Evolutionary conservation across 2,888 invertebrate species (phyloP).

Genomic region (Phyllotreta cruciferae): DNA sequence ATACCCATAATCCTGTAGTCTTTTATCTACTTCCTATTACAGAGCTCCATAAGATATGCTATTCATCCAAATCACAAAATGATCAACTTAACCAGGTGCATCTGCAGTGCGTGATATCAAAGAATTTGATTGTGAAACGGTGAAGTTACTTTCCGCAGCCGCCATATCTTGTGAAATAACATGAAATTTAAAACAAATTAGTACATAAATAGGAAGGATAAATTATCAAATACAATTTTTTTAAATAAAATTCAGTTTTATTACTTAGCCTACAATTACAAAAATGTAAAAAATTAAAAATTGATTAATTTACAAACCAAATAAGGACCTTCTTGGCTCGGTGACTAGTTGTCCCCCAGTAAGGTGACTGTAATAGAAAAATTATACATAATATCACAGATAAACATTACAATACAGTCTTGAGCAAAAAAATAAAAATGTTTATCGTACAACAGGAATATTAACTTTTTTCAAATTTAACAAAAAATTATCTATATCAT

Average conservation of each 20-base stretch:
- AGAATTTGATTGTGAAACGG: constrained; percentile 36
- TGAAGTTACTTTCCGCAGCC: constrained; percentile 35
- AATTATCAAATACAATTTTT: constrained; percentile 28
- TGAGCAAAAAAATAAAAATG: constrained; percentile 39
- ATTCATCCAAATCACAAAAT: constrained; percentile 2
- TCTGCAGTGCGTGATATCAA: constrained; percentile 33
- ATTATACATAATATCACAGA: constrained; percentile 59
- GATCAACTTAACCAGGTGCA: constrained; percentile 34
- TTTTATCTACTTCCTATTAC: not conserved
- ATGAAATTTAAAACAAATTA: constrained; percentile 55
- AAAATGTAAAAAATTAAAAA: constrained; percentile 39
- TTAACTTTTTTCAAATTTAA: constrained; percentile 69
- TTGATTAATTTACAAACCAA: constrained; percentile 57
- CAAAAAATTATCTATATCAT: constrained; percentile 71
- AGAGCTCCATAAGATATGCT: not conserved
- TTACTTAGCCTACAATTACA: constrained; percentile 45
- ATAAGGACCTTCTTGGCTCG: constrained; percentile 45
- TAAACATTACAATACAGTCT: constrained; percentile 44
- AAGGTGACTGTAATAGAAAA: constrained; percentile 59
- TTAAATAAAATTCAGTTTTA: constrained; percentile 35
- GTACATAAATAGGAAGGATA: constrained; percentile 43
- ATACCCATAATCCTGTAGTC: constrained; percentile 16
- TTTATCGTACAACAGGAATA: constrained; percentile 58
- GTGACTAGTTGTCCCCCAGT: constrained; percentile 43
- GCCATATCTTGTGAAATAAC: constrained; percentile 47